Evolutionary conservation across 2,797 vertebrate genomes (phyloP), one percentile per base, ranked within the genome.

Genomic region (Macropodus opercularis): DNA sequence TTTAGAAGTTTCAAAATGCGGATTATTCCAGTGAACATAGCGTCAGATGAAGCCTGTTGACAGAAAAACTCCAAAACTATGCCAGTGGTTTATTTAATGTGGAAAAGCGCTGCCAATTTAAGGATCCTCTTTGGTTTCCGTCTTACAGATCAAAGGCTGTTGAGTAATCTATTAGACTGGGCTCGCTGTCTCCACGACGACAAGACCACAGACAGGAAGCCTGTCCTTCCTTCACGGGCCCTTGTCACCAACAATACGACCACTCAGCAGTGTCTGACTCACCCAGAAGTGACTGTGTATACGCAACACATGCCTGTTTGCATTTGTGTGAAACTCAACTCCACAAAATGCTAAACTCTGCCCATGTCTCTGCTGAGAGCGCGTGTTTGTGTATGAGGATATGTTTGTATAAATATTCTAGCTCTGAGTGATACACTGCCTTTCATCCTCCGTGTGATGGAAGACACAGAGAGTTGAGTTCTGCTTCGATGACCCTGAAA

Each of bases 121-220:
- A 80, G 72, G 69, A 85, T 86, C 82, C 74, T 83, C 85, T 84
- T 84, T 79, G 69, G 80, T 78, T 85, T 79, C 72, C 76, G 61
- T 77, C 73, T 75, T 66, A 64, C 44, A 84, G 81, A 90, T 91
- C 84, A 91, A 91, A 91, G 73, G 48, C 22, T 75, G 9, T 1
- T 1, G 47, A 69, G 65, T 83, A 81, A 87, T 88, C 81, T 76
- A 56, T 89, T 77, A 79, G 76, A 85, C 82, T 68, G 81, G 52
- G 35, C 56, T 44, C 11, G 48, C 76, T 57, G 80, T 90, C 77
- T 70, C 89, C 86, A 87, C 60, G 72, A 86, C 85, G 80, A 85
- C 82, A 75, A 74, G 80, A 89, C 87, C 87, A 80, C 76, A 86
- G 83, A 81, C 74, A 87, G 84, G 81, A 88, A 86, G 83, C 76